Evolutionary conservation across 2,888 invertebrate genomes (phyloP).

Genomic region (Drosophila fungiperda): DNA sequence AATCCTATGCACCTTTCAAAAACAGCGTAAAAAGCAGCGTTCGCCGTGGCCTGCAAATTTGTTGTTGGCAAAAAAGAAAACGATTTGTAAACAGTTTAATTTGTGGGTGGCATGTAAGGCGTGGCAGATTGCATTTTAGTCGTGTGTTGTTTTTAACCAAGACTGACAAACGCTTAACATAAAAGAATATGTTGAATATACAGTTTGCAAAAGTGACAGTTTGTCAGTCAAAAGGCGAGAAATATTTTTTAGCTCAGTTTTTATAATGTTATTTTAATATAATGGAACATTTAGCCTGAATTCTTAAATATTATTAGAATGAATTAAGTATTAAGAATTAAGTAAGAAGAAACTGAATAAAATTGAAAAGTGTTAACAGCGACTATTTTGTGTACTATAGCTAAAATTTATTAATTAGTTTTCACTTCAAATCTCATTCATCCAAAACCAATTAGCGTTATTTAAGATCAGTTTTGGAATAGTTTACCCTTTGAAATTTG

Average conservation of each 20-base stretch:
- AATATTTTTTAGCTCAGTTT: too few relatives aligned
- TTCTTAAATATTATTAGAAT: not conserved
- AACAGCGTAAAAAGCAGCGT: constrained; percentile 25
- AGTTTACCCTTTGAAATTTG: constrained; percentile 8
- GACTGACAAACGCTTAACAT: constrained; percentile 5
- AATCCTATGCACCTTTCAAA: constrained; percentile 56
- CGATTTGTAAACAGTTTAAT: constrained; percentile 29
- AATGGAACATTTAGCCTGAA: not conserved
- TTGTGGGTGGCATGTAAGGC: constrained; percentile 12
- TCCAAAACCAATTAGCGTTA: not conserved
- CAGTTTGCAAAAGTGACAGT: not conserved
- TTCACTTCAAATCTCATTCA: not conserved
- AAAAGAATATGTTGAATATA: not conserved
- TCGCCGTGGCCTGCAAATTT: constrained; percentile 37
- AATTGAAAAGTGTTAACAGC: not conserved
- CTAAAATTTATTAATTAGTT: not conserved
- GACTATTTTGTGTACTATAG: not conserved
- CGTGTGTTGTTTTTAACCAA: constrained; percentile 16
- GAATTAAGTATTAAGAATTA: not conserved
- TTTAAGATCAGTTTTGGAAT: constrained; percentile 2
- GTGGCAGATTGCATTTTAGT: constrained; percentile 39
- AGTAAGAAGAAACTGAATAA: not conserved
- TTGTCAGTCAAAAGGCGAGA: too few relatives aligned
- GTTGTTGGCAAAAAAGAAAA: constrained; percentile 23
- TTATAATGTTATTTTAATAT: not conserved